Conservation (phyloP, 2,888 invertebrate species). For the Spodoptera picta region DNA sequence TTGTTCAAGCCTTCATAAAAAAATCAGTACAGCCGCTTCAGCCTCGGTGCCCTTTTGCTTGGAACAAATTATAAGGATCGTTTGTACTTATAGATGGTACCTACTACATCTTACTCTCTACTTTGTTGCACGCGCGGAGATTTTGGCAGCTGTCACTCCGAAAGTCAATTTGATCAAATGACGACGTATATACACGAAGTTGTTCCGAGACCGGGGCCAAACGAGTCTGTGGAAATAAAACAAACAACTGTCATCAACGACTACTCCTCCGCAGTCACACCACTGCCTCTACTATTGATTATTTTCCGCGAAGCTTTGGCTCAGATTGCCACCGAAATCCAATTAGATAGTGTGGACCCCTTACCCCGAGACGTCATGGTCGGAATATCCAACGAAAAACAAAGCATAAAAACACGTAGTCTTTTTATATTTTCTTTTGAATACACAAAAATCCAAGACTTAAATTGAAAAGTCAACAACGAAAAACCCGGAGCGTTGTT, state of each 20-base stretch:
- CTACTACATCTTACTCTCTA: conserved; percentile 33
- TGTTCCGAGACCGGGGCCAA: conserved; percentile 74
- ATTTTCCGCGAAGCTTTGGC: conserved; percentile 48
- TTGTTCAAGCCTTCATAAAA: conserved; percentile 21
- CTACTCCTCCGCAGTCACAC: conserved; percentile 69
- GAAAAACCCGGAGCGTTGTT: conserved; percentile 38
- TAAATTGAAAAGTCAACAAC: conserved; percentile 48
- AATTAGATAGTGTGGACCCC: conserved; percentile 50
- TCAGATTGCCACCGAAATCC: conserved; percentile 39
- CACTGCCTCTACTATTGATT: conserved; percentile 63
- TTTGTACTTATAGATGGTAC: conserved; percentile 24
- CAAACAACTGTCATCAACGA: conserved; percentile 86
- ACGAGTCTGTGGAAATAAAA: conserved; percentile 81
- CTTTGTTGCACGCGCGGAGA: conserved; percentile 27
- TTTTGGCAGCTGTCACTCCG: conserved; percentile 78
- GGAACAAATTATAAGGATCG: conserved; percentile 32
- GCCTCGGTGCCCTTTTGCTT: conserved; percentile 13
- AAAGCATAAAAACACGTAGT: conserved; percentile 16
- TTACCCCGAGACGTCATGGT: conserved; percentile 21
- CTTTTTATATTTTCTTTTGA: conserved; percentile 35
- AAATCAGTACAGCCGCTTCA: conserved; percentile 17
- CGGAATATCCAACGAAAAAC: conserved; percentile 11
- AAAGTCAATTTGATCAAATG: conserved; percentile 83
- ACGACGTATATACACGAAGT: conserved; percentile 73
- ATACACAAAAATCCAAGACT: conserved; percentile 34